Evolutionary conservation across 2,888 invertebrate species (phyloP), one percentile per base, ranked within the genome.

Genomic region (Tipula helvola): DNA sequence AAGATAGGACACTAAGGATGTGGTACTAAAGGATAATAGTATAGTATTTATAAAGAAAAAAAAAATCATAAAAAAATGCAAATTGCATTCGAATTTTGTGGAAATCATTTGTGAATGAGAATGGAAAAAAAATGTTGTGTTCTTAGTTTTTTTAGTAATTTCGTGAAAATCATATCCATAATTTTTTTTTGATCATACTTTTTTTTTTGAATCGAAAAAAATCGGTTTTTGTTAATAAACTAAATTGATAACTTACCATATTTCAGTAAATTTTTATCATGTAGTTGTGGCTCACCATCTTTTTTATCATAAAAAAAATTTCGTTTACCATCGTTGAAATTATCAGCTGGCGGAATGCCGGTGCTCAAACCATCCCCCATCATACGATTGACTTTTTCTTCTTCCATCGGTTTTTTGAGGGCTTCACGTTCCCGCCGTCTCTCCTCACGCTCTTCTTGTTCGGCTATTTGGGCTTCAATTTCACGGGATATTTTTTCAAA

Each of bases 401-500:
- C 86, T 16, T 87, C 89, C 39, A 87, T 88, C 57, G 88, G 87
- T 16, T 86, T 88, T 71, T 71, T 71, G 10, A 71, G 18, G 10
- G 71, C 8, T 83, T 89, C 89, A 28, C 89, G 88, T 16, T 89
- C 88, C 86, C 90, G 89, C 36, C 90, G 86, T 84, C 89, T 90
- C 87, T 91, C 92, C 71, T 92, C 92, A 85, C 92, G 92, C 89
- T 92, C 92, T 89, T 95, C 95, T 10, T 94, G 94, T 88, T 94
- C 93, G 3, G 94, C 93, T 88, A 96, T 92, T 90, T 90, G 92
- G 84, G 95, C 94, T 90, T 96, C 96, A 88, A 96, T 96, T 89
- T 96, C 96, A 86, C 94, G 93, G 89, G 96, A 94, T n/a, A 94
- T 95, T 89, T 94, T 94, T 89, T 94, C 94, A 91, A 96, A 96